Conservation (phyloP, 2,888 invertebrate genomes). For the Drosophila pseudotakahashii region DNA sequence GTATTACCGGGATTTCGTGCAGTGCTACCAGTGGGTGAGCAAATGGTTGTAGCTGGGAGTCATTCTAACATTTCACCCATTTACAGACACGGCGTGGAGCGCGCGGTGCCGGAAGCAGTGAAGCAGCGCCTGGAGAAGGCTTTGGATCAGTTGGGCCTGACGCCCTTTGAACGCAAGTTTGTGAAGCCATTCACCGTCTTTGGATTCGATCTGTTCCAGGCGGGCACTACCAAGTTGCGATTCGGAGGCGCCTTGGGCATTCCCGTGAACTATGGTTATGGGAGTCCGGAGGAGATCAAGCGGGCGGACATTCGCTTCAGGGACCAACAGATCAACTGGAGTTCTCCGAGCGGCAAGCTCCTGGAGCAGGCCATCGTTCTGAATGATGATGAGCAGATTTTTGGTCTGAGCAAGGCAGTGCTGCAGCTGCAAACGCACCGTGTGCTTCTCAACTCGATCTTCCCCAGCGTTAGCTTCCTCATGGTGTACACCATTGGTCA, state of each 20-base stretch:
- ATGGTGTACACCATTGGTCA: conserved; percentile 86
- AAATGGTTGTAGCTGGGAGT: too few relatives aligned
- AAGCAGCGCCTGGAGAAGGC: conserved; percentile 86
- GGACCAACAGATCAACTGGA: conserved; percentile 88
- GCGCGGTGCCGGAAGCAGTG: conserved; percentile 85
- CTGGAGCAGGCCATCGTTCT: conserved; percentile 89
- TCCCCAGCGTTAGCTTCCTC: conserved; percentile 85
- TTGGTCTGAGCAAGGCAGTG: conserved; percentile 91
- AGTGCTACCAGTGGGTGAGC: conserved; percentile 87
- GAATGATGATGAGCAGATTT: conserved; percentile 91
- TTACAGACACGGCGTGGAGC: conserved; percentile 87
- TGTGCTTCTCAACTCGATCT: conserved; percentile 86
- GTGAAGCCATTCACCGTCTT: conserved; percentile 89
- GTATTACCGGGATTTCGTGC: conserved; percentile 87
- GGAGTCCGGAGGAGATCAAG: conserved; percentile 85
- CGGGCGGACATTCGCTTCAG: conserved; percentile 87
- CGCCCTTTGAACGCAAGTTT: conserved; percentile 85
- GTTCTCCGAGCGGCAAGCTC: conserved; percentile 86
- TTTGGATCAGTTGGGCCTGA: conserved; percentile 86
- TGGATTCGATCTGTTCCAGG: conserved; percentile 90
- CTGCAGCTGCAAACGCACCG: conserved; percentile 87
- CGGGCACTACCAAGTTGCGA: conserved; percentile 86
- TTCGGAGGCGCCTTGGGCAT: conserved; percentile 90
- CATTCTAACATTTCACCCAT: conserved; percentile 38
- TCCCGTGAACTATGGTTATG: conserved; percentile 89